phyloP scores from a whole-genome alignment of 2,888 invertebrate species.

The Drosophila monieri region DNA sequence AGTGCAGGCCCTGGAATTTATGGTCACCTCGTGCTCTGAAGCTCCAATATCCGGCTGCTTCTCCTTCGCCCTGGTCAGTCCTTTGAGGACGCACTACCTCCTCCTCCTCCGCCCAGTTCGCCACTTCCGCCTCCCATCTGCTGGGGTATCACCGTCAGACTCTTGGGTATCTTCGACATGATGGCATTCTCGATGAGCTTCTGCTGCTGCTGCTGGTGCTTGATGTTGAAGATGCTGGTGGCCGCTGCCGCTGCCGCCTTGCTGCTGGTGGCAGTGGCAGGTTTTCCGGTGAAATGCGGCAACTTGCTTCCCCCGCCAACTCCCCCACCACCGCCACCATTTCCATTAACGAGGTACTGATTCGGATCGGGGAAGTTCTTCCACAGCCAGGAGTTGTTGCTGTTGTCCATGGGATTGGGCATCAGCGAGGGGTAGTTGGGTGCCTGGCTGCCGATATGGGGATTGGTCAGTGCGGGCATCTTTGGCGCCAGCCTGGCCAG shows the following conservation, averaged over 20 bases:
- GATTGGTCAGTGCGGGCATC: conserved; percentile 66
- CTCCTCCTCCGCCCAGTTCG: conserved; percentile 8
- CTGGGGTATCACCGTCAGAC: conserved; percentile 92
- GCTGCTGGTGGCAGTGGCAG: conserved; percentile 64
- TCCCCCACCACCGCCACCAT: conserved; percentile 46
- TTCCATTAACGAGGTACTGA: conserved; percentile 80
- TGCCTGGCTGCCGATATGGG: conserved; percentile 40
- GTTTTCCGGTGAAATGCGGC: conserved; percentile 77
- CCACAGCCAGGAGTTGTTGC: conserved; percentile 73
- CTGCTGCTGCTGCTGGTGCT: conserved; percentile 74
- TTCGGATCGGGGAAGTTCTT: conserved; percentile 82
- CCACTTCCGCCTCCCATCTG: conserved; percentile 63
- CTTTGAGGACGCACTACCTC: conserved; percentile 21
- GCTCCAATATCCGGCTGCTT: neutral
- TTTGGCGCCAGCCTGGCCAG: conserved; percentile 62
- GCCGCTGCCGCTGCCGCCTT: conserved; percentile 10
- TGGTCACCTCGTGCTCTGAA: conserved; percentile 5
- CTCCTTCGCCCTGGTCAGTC: conserved; percentile 35
- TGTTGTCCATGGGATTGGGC: conserved; percentile 60
- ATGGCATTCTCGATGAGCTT: conserved; percentile 83
- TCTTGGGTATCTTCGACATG: conserved; percentile 92
- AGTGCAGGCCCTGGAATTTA: neutral
- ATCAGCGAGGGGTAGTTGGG: conserved; percentile 62
- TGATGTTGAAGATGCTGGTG: conserved; percentile 49
- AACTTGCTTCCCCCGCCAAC: conserved; percentile 42